Evolutionary conservation across 1,140 invertebrate genomes (phyloP).

Genomic region (Trichonephila inaurata): DNA sequence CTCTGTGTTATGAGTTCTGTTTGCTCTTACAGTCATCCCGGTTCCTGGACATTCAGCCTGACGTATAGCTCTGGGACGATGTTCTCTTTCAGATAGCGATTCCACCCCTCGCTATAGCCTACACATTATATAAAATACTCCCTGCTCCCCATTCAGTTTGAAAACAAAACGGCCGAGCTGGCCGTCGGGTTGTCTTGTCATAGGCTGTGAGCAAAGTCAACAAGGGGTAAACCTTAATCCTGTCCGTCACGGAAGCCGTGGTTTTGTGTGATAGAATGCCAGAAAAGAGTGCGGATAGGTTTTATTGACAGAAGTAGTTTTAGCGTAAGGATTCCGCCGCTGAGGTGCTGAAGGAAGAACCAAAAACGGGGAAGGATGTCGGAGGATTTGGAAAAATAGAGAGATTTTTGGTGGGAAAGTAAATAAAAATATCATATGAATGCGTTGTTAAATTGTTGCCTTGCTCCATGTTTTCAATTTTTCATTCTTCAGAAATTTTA

Average conservation of each 20-base stretch:
- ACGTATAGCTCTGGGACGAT: slow-evolving; percentile 63
- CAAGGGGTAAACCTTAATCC: slow-evolving; percentile 59
- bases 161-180: slow-evolving; percentile 37
- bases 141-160: neutral
- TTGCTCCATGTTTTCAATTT: too few relatives aligned
- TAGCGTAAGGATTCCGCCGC: neutral
- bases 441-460: too few relatives aligned
- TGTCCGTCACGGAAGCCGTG: slow-evolving; percentile 56
- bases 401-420: neutral
- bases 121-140: neutral
- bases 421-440: too few relatives aligned
- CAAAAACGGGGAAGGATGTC: neutral
- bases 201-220: slow-evolving; percentile 43
- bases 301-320: slow-evolving; percentile 67
- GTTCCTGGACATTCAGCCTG: slow-evolving; percentile 66
- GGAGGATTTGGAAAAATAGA: neutral
- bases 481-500: too few relatives aligned
- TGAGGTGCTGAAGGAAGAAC: neutral
- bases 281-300: neutral
- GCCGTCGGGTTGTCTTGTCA: slow-evolving; percentile 21
- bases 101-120: neutral
- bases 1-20: slow-evolving; percentile 65
- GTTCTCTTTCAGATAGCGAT: slow-evolving; percentile 39
- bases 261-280: slow-evolving; percentile 61
- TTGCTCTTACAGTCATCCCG: slow-evolving; percentile 37